Evolutionary conservation across 2,888 invertebrate species (phyloP).

Genomic region (Hemicrepidius hirtus): DNA sequence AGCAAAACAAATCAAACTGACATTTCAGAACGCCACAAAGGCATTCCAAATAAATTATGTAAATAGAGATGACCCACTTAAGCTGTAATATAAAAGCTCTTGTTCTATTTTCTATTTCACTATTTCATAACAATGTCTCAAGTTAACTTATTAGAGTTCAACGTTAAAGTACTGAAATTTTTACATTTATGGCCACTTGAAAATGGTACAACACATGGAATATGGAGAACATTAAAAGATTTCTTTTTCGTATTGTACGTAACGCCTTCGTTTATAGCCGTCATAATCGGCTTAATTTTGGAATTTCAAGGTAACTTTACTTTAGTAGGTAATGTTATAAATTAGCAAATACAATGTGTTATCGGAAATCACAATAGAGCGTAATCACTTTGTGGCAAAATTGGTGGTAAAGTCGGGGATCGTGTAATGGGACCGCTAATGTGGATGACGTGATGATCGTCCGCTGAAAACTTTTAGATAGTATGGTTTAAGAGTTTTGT

Average conservation of each 20-base stretch:
- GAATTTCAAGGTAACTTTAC: slow-evolving; percentile 1
- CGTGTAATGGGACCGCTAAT: too few species aligned
- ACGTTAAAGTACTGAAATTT: slow-evolving; percentile 15
- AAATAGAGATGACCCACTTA: slow-evolving; percentile 13
- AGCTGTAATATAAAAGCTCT: slow-evolving; percentile 6
- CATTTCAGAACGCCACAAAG: slow-evolving; percentile 9
- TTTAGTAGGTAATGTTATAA: too few species aligned
- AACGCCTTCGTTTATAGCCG: neutral
- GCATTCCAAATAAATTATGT: slow-evolving; percentile 24
- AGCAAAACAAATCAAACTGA: slow-evolving; percentile 20
- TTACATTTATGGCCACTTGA: slow-evolving; percentile 17
- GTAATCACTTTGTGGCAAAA: too few species aligned
- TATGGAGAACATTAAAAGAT: slow-evolving; percentile 16
- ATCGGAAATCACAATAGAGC: too few species aligned
- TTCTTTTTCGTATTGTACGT: slow-evolving; percentile 19
- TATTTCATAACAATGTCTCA: slow-evolving; percentile 10
- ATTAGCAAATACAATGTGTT: too few species aligned
- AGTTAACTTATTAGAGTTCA: slow-evolving; percentile 4
- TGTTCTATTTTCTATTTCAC: neutral
- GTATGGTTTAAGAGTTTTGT: too few species aligned
- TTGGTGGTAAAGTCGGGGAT: too few species aligned
- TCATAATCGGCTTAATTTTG: neutral
- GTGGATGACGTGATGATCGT: too few species aligned
- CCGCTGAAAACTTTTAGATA: too few species aligned
- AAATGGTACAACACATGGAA: slow-evolving; percentile 4